A percentile compares a stretch with the other conserved stretches of the same genome.
Conservation (phyloP, 2,113 vertebrate species). For the Bagarius yarrelli region DNA sequence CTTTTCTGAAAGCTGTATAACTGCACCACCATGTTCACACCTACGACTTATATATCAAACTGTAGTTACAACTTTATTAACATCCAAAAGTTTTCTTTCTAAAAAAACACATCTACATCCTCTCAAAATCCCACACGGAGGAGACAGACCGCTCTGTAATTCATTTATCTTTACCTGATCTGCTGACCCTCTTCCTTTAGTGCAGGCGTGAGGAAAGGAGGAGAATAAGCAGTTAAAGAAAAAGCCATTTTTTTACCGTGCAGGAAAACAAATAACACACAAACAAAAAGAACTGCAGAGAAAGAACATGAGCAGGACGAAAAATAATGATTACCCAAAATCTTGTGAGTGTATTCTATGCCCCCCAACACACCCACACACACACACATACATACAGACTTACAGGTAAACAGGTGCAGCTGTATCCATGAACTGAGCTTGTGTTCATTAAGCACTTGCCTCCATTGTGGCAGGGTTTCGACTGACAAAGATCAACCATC, state of each 20-base stretch:
- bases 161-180: slow-evolving; percentile 63
- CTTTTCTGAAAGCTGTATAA: no score
- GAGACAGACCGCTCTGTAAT: no score
- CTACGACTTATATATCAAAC: no score
- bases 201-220: slow-evolving; percentile 64
- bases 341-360: not conserved
- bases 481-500: slow-evolving; percentile 83
- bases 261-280: not conserved
- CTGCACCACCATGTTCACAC: no score
- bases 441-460: slow-evolving; percentile 83
- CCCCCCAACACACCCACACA: not conserved
- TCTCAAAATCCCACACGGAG: no score
- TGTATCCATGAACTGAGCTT: slow-evolving; percentile 83
- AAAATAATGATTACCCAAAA: not conserved
- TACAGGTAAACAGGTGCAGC: slow-evolving; percentile 81
- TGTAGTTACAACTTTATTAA: no score
- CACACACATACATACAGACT: slow-evolving; percentile 54
- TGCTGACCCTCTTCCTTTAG: slow-evolving; percentile 62
- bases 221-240: slow-evolving; percentile 53
- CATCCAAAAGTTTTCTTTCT: no score
- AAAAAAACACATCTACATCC: no score
- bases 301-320: not conserved
- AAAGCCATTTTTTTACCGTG: slow-evolving; percentile 6
- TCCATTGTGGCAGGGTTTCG: slow-evolving; percentile 81
- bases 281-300: slow-evolving; percentile 1